Conservation (phyloP, 2,797 vertebrate species). For the Melanotaenia nigrans region DNA sequence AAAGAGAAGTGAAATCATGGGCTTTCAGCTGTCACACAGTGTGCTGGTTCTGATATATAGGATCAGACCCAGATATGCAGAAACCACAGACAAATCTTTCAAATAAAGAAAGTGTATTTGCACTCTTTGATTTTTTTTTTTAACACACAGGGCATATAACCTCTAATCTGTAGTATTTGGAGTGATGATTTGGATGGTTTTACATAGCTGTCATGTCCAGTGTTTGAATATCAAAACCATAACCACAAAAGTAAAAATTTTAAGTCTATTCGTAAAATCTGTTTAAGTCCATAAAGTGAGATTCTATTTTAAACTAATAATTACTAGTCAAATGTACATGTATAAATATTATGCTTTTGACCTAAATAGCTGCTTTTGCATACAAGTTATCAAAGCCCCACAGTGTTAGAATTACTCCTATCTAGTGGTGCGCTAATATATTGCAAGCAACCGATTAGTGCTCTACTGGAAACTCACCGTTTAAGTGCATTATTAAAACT, state of each 20-base stretch:
- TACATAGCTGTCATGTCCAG: conserved; percentile 6
- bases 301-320: neutral
- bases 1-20: conserved; percentile 71
- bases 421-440: too few species aligned
- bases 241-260: neutral
- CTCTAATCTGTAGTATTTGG: conserved; percentile 37
- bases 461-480: too few species aligned
- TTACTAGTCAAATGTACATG: too few species aligned
- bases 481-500: too few species aligned
- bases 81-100: conserved; percentile 39
- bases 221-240: conserved; percentile 15
- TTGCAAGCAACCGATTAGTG: too few species aligned
- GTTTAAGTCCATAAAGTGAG: neutral
- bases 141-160: conserved; percentile 26
- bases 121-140: conserved; percentile 16
- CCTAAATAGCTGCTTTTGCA: neutral
- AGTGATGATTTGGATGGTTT: conserved; percentile 8
- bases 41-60: conserved; percentile 56
- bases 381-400: neutral
- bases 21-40: conserved; percentile 62
- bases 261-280: neutral
- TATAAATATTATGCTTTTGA: too few species aligned
- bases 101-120: conserved; percentile 1
- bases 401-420: too few species aligned
- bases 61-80: conserved; percentile 57